Evolutionary conservation across 2,113 vertebrate genomes (phyloP).

Genomic region (Cebidichthys violaceus): DNA sequence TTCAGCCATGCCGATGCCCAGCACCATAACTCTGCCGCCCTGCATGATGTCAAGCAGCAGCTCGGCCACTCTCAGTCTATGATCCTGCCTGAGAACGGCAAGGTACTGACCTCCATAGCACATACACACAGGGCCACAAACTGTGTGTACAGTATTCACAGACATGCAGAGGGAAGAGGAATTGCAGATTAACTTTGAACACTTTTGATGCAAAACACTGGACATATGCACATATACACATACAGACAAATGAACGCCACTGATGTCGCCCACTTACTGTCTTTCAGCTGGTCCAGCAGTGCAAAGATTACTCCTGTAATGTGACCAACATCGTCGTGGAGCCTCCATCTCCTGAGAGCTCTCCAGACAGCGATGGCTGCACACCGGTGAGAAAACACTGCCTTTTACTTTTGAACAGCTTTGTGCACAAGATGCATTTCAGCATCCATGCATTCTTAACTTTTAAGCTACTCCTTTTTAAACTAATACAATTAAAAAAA

Average conservation of each 20-base stretch:
- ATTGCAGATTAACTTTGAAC: background rate
- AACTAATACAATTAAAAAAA: background rate
- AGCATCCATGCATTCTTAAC: background rate
- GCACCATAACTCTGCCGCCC: constrained; percentile 27
- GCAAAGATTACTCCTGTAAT: constrained; percentile 74
- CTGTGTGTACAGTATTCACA: background rate
- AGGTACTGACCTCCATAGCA: constrained; percentile 70
- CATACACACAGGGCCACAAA: background rate
- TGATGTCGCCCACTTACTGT: background rate
- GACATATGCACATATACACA: background rate
- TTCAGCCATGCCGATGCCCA: constrained; percentile 46
- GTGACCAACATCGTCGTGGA: constrained; percentile 74
- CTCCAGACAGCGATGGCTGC: constrained; percentile 75
- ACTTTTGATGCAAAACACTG: background rate
- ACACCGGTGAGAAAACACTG: constrained; percentile 74
- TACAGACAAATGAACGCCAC: background rate
- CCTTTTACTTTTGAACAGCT: background rate
- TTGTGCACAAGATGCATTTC: background rate
- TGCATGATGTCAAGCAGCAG: constrained; percentile 50
- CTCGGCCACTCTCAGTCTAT: constrained; percentile 82
- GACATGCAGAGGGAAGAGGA: constrained; percentile 11
- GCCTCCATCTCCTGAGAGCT: constrained; percentile 74
- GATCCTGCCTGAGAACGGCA: constrained; percentile 79
- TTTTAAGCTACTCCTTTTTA: background rate
- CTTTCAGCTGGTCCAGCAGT: constrained; percentile 66